These are phyloP conservation scores for Calephelis perditalis DNA, from an alignment of 2,888 invertebrate species.

Conservation along the genomic window DNA sequence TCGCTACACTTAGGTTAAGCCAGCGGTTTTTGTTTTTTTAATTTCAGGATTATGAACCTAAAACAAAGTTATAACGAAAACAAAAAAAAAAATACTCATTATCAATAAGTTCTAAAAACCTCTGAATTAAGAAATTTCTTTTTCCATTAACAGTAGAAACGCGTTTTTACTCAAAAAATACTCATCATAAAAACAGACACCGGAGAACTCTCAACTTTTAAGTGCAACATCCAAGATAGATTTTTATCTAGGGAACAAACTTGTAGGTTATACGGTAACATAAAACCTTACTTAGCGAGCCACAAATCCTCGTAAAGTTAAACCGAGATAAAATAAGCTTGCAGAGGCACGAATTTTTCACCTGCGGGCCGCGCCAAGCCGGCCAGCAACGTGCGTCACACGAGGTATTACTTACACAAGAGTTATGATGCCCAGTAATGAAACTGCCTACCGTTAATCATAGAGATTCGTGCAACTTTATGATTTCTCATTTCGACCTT, in stretches of 20 bases:
- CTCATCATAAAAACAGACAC: constrained; percentile 14
- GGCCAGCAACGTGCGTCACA: constrained; percentile 49
- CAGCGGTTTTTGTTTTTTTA: no score
- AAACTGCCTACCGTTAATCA: constrained; percentile 54
- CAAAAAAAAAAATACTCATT: no score
- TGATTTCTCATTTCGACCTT: constrained; percentile 26
- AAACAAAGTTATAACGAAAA: no score
- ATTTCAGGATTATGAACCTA: no score
- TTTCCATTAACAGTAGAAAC: not conserved
- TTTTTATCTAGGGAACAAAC: constrained; percentile 65
- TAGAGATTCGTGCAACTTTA: constrained; percentile 33
- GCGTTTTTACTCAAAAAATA: constrained; percentile 11
- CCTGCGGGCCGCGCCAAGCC: constrained; percentile 50
- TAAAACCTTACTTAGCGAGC: constrained; percentile 76
- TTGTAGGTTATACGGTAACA: constrained; percentile 66
- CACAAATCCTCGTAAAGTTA: constrained; percentile 77
- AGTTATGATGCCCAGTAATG: constrained; percentile 67
- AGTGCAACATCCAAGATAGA: constrained; percentile 48
- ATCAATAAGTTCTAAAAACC: no score
- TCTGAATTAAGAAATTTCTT: not conserved
- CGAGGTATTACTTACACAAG: constrained; percentile 67
- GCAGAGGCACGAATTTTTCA: constrained; percentile 72
- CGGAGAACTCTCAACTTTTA: constrained; percentile 28
- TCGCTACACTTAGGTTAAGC: no score
- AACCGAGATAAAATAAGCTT: constrained; percentile 76